Evolutionary conservation across 2,797 vertebrate species (phyloP).

Genomic region (Martes flavigula): DNA sequence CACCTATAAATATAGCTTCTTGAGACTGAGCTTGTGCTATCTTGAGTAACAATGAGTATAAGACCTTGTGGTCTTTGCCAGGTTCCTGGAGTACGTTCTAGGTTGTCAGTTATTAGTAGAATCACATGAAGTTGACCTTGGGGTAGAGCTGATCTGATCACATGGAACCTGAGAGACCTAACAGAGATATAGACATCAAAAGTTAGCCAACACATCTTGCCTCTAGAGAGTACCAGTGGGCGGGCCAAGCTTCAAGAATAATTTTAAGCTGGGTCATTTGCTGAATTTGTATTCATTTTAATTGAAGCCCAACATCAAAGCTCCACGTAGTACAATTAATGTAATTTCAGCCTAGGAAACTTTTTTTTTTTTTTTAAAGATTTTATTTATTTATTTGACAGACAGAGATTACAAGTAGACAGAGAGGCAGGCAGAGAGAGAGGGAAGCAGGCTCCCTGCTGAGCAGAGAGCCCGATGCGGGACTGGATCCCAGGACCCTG

Average conservation of each 20-base stretch:
- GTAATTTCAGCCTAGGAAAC: neutral
- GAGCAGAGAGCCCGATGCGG: no score
- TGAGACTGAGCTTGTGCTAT: neutral
- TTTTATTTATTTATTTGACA: no score
- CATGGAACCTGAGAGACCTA: neutral
- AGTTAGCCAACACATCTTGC: neutral
- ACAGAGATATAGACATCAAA: neutral
- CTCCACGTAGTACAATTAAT: neutral
- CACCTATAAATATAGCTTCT: neutral
- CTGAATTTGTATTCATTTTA: neutral
- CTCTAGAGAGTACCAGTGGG: neutral
- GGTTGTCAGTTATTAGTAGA: neutral
- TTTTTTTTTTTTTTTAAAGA: no score
- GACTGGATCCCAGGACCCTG: no score
- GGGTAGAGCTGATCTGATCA: neutral
- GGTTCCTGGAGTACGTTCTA: neutral
- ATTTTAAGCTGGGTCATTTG: neutral
- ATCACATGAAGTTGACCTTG: neutral
- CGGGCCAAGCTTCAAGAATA: neutral
- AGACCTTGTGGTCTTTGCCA: neutral
- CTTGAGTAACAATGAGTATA: neutral
- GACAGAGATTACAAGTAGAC: no score
- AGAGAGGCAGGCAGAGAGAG: no score
- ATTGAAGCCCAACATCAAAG: neutral
- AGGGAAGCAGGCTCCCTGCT: no score